Evolutionary conservation across 2,797 vertebrate species (phyloP), one percentile per base, ranked within the genome.

Genomic region (Anguilla anguilla): DNA sequence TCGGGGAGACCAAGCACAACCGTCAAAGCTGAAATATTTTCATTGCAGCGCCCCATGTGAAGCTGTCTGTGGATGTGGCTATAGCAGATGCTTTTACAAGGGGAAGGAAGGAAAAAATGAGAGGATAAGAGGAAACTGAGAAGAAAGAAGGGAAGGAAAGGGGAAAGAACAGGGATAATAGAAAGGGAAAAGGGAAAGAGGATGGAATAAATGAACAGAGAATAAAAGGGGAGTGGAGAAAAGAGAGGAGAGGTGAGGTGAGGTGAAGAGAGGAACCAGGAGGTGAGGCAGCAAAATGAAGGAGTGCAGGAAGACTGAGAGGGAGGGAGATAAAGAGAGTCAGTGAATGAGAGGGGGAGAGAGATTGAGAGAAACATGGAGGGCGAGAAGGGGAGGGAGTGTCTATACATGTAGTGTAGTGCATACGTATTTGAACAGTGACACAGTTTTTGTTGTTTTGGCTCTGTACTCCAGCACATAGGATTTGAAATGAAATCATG

Each of bases 81-180:
- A 28, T 9, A 69, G n/a, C n/a, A 69, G 1, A 28, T 69, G 1
- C 69, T n/a, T n/a, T 69, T 69, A 28, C 64, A 28, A 69, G 83
- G 85, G 46, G 67, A 59, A 11, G 19, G 64, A 85, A 49, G 31
- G 2, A 84, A 83, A 39, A 82, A 53, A 67, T 86, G 87, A 90
- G 77, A 87, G 84, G 67, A 86, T 13, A 69, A 53, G 64, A 46
- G 87, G 69, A 61, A 74, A 59, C 55, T 19, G 69, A 19, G 69
- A 59, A 15, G 77, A 2, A 11, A 0, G 15, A 85, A 88, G 88
- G n/a, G 39, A 51, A 35, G 10, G 35, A 35, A 35, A 53, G 19
- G n/a, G 11, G n/a, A 51, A 22, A n/a, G 35, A 69, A 0, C 35
- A 51, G 2, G 46, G 22, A 25, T 4, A 10, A 13, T 15, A 55